Base-by-base conservation (phyloP, 1,140 invertebrate genomes). In the Physella acuta region DNA sequence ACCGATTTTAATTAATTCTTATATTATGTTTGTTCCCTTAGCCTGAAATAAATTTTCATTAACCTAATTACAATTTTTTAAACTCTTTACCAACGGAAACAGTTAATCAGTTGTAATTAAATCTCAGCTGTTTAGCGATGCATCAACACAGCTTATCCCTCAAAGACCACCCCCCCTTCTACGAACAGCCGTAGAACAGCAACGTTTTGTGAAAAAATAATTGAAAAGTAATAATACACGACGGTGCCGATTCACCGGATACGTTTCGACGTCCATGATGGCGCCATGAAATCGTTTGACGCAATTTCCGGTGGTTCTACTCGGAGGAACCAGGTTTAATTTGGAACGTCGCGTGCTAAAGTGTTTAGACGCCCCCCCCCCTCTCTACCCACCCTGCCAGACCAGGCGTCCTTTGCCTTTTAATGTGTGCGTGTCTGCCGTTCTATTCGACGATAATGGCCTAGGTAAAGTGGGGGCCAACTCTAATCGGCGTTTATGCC, bases 401-500 rank as follows among this genome's bases (percentile, higher is more conserved):
- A 17, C 61, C 49, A 2, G 4, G 2, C 14, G 61, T 51, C 49
- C 61, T 51, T 4, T 28, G 30, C 39, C n/a, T 26, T 63, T 63
- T 63, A 63, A 63, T 63, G 39, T 36, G 61, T 24, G 24, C 61
- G 61, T 49, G 61, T 24, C 30, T 4, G 2, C 8, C 30, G 49
- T 28, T 63, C 16, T 14, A 39, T 52, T 39, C 17, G 30, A 39
- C 5, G 44, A 49, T 63, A 63, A 63, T 63, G 44, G 61, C 61
- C 44, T 2, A 63, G 4, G 61, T 39, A 49, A 63, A 51, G 39
- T 51, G 49, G 61, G 17, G 34, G 24, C n/a, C 24, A 11, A 39
- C 61, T 63, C 61, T 63, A 51, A 63, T 63, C 61, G 61, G 61
- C 61, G 28, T 49, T 63, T 63, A 51, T 51, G 61, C 24, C 61